phyloP scores from a whole-genome alignment of 2,888 invertebrate genomes.

The Xestia rhomboidea region DNA sequence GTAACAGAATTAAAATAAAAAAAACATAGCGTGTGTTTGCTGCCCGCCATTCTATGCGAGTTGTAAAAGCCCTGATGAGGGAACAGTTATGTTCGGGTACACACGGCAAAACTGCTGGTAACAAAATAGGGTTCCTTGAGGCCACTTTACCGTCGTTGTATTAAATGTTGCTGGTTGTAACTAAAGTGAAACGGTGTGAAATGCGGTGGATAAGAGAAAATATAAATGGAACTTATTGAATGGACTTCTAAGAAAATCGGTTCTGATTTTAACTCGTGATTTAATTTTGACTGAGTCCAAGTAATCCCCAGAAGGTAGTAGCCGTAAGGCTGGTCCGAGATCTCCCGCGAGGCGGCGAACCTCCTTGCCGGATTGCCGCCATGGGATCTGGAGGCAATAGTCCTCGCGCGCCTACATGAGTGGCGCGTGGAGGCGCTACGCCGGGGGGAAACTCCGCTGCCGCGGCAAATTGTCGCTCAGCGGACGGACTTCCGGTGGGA shows the following conservation, averaged over 20 bases:
- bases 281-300: slow-evolving; percentile 18
- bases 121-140: slow-evolving; percentile 11
- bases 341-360: too few species aligned
- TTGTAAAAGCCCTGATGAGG: slow-evolving; percentile 25
- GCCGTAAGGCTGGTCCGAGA: too few species aligned
- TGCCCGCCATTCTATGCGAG: slow-evolving; percentile 18
- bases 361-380: too few species aligned
- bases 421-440: too few species aligned
- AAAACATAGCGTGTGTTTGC: slow-evolving; percentile 11
- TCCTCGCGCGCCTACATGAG: too few species aligned
- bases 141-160: neutral
- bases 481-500: too few species aligned
- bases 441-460: too few species aligned
- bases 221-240: neutral
- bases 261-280: slow-evolving; percentile 1
- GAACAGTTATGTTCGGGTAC: slow-evolving; percentile 16
- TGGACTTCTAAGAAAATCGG: neutral
- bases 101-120: neutral
- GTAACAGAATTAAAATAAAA: slow-evolving; percentile 30
- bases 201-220: neutral
- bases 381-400: too few species aligned
- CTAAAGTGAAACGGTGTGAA: neutral
- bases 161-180: neutral
- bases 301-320: too few species aligned
- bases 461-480: too few species aligned